These are phyloP conservation scores for Stomorhina lunata DNA, from an alignment of 2,888 invertebrate species.

Conservation along the genomic window DNA sequence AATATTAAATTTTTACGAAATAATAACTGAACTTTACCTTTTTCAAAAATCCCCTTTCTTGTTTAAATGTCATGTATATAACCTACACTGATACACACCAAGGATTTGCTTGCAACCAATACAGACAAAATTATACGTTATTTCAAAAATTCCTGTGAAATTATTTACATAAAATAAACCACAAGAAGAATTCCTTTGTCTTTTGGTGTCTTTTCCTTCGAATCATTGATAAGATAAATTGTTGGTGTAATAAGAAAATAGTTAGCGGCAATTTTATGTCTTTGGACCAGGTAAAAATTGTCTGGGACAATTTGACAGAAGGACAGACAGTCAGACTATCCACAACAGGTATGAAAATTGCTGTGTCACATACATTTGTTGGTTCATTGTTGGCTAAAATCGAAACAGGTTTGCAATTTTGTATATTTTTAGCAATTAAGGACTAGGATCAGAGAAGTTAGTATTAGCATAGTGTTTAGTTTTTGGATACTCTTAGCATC, in stretches of 20 bases:
- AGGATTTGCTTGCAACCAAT: background rate
- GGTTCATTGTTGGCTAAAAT: conserved; percentile 22
- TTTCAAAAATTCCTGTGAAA: conserved; percentile 23
- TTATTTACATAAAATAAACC: conserved; percentile 38
- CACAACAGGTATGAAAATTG: conserved; percentile 51
- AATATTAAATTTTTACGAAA: no score
- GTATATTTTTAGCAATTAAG: background rate
- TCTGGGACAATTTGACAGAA: background rate
- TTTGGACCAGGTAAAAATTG: conserved; percentile 30
- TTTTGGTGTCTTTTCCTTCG: background rate
- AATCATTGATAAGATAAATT: conserved; percentile 51
- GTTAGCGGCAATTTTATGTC: conserved; percentile 43
- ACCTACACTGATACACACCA: background rate
- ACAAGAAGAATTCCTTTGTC: background rate
- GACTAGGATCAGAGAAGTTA: background rate
- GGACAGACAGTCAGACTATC: background rate
- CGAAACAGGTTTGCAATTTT: conserved; percentile 33
- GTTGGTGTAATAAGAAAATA: conserved; percentile 39
- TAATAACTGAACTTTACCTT: no score
- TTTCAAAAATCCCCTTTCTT: background rate
- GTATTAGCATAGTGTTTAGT: no score
- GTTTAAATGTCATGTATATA: no score
- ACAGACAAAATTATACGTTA: background rate
- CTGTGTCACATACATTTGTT: conserved; percentile 36
- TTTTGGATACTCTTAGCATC: no score